Percentiles rank a stretch among this genome's conserved stretches.
Conservation (phyloP, 1,140 invertebrate species). For the Orius insidiosus region DNA sequence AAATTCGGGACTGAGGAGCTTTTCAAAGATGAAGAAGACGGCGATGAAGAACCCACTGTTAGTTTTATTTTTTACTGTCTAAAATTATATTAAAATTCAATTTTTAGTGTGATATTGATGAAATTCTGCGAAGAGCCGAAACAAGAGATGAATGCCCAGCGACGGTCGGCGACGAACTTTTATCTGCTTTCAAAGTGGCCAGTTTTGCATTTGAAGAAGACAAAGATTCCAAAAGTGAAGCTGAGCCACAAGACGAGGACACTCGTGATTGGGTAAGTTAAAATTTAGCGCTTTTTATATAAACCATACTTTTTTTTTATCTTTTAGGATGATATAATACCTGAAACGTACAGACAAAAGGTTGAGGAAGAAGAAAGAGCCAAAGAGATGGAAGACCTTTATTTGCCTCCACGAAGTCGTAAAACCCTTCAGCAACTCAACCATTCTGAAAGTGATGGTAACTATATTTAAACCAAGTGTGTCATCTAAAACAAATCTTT, state of each 20-base stretch:
- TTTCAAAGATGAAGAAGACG: conserved; percentile 90
- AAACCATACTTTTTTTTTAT: no score
- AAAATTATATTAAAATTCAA: conserved; percentile 8
- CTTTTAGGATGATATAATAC: conserved; percentile 85
- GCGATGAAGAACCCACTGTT: conserved; percentile 77
- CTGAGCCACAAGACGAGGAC: conserved; percentile 48
- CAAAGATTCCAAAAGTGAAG: conserved; percentile 54
- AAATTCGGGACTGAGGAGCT: conserved; percentile 98
- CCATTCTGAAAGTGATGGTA: conserved; percentile 35
- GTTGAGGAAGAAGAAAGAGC: conserved; percentile 82
- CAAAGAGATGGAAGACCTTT: conserved; percentile 89
- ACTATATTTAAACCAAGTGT: conserved; percentile 3
- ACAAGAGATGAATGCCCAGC: conserved; percentile 78
- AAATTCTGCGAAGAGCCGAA: conserved; percentile 88
- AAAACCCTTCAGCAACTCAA: conserved; percentile 60
- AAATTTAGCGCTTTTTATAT: no score
- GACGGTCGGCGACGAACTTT: conserved; percentile 75
- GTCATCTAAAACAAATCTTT: background rate
- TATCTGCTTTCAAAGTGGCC: conserved; percentile 94
- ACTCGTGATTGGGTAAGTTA: conserved; percentile 53
- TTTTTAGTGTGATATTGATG: conserved; percentile 89
- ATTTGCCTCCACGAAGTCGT: conserved; percentile 71
- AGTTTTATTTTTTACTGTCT: conserved; percentile 22
- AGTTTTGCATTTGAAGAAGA: conserved; percentile 90
- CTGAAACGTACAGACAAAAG: conserved; percentile 74